Evolutionary conservation across 53 echinoderm and acorn worm species (phyloP), one percentile per base, ranked within the genome.

Genomic region (Paelopatides confundens): DNA sequence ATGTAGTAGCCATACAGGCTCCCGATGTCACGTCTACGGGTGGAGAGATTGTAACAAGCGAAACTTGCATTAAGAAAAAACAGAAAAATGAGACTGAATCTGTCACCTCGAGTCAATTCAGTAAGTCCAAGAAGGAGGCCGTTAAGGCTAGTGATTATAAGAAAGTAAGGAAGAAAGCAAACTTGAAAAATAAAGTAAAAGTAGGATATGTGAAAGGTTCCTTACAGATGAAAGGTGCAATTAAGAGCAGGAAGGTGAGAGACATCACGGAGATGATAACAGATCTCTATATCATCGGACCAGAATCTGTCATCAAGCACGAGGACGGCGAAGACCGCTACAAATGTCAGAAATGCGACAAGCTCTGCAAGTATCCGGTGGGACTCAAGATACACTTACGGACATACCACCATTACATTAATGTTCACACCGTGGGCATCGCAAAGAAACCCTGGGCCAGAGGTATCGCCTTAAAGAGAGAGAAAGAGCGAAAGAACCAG

Each of bases 1-100:
- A 21, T 2, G 52, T 35, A 9, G 27, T 31, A 13, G 78, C 63
- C n/a, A 93, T 93, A 17, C 93, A 93, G 51, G 87, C 85, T 63
- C 90, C 93, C 2, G 93, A 93, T 63, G 70, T 93, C 21, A 70
- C 93, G 2, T 93, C 93, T 23, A 87, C 90, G 8, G 90, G 89
- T 51, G 90, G 65, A 36, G 81, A 74, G n/a, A 48, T 49, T 8
- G 58, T 50, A 37, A 17, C 27, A 11, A 35, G 54, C 11, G 69
- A 71, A 5, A 38, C 15, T 31, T 27, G 4, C 4, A 2, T 29
- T 11, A 2, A 6, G 28, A 13, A 38, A 0, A 47, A 9, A 5
- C 39, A 36, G 27, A 53, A 85, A 31, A 40, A 1, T 23, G 78
- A 53, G 37, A 62, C 36, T 3, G 88, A 87, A 31, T 35, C 68